Evolutionary conservation across 2,113 vertebrate species (phyloP).

Genomic region (Crotalus horridus): DNA sequence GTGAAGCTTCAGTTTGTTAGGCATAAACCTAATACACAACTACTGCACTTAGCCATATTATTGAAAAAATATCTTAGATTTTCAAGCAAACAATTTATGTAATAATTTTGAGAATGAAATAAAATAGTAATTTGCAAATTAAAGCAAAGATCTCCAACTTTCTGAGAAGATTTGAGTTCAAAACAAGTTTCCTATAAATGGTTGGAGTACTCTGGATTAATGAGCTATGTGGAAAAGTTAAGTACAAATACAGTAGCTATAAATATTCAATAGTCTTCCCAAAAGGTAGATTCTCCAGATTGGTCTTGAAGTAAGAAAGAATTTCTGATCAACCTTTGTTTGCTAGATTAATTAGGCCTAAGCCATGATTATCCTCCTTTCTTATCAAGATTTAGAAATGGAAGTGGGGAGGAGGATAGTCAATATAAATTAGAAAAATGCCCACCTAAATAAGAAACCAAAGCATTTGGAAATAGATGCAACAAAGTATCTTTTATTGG

Average conservation of each 20-base stretch:
- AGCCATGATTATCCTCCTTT: not conserved
- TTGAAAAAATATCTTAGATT: not conserved
- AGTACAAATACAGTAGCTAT: not conserved
- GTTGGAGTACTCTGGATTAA: not conserved
- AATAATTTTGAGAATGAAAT: not conserved
- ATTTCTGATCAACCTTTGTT: not conserved
- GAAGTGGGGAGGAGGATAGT: not conserved
- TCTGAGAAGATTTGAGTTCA: not conserved
- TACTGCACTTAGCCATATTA: not conserved
- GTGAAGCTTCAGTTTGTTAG: not conserved
- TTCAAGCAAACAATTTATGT: not conserved
- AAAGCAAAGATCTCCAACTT: not conserved
- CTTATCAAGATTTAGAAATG: not conserved
- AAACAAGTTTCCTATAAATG: not conserved
- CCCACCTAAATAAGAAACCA: not conserved
- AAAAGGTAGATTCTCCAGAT: not conserved
- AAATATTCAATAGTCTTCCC: not conserved
- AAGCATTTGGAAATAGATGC: not conserved
- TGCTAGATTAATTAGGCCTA: not conserved
- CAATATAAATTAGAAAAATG: not conserved
- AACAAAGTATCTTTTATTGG: not conserved
- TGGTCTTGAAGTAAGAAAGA: not conserved
- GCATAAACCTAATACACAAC: not conserved
- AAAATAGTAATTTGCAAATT: not conserved
- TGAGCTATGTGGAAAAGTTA: not conserved